phyloP scores from a whole-genome alignment of 2,888 invertebrate species.

The Acanthacorydalis orientalis region DNA sequence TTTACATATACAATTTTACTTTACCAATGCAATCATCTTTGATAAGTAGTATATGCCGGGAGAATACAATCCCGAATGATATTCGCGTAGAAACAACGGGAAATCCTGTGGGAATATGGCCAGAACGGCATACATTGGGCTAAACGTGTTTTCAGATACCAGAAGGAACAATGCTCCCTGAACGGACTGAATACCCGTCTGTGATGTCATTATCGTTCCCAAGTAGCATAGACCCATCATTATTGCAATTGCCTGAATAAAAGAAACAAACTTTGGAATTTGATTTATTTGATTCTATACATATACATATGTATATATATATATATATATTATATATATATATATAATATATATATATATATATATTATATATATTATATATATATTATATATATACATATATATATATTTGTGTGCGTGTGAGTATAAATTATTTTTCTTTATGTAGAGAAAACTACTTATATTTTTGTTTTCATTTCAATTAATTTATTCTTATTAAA shows the following conservation, averaged over 20 bases:
- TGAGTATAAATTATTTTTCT: neutral
- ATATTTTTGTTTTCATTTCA: too few relatives aligned
- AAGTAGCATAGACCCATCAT: slow-evolving; percentile 75
- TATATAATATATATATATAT: too few relatives aligned
- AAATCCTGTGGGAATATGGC: slow-evolving; percentile 67
- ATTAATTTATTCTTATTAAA: neutral
- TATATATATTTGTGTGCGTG: too few relatives aligned
- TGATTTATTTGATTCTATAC: neutral
- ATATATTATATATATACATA: too few relatives aligned
- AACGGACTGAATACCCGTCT: slow-evolving; percentile 71
- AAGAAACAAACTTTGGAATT: too few relatives aligned
- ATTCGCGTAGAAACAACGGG: slow-evolving; percentile 66
- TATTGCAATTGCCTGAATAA: slow-evolving; percentile 44
- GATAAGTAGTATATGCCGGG: slow-evolving; percentile 66
- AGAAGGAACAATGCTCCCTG: slow-evolving; percentile 79
- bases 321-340: too few relatives aligned
- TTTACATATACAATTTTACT: slow-evolving; percentile 10
- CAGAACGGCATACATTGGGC: slow-evolving; percentile 79
- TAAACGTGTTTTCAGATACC: slow-evolving; percentile 80
- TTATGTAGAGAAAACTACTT: neutral
- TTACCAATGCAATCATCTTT: slow-evolving; percentile 65
- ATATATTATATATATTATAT: too few relatives aligned
- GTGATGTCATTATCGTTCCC: slow-evolving; percentile 52
- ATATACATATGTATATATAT: slow-evolving; percentile 3
- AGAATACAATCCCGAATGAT: slow-evolving; percentile 66